Base-by-base conservation (phyloP, 2,888 invertebrate species). In the Platycheirus albimanus region DNA sequence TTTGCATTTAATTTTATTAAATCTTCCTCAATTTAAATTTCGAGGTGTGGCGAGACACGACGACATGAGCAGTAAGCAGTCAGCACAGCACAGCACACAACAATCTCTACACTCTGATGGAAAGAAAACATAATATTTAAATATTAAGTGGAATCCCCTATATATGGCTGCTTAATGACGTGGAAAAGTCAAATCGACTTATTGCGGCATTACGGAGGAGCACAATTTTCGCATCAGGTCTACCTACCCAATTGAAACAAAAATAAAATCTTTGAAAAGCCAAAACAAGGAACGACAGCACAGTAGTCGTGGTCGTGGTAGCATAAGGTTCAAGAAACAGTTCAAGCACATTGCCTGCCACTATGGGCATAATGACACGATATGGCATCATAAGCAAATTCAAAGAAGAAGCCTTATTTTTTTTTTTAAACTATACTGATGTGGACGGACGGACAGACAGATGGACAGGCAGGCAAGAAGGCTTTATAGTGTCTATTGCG, bases 111-210 rank as follows among this genome's bases (percentile, higher is more conserved):
- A 20, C 28, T 15, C n/a, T 51, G 15, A 4, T 24, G 13, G n/a
- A 38, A 38, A n/a, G 30, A n/a, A 36, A 7, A 43, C 24, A 61
- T 41, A 63, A 51, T 69, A 54, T 41, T 51, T 33, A 5, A 15
- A 69, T 56, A 58, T 43, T 66, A 47, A 36, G 43, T 64, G 56
- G 69, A 58, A 58, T 70, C 43, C 61, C 52, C 70, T 64, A 76
- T 81, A 76, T 81, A 76, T 47, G 76, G 70, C 30, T 54, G 80
- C 64, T 61, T 71, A 81, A 76, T 81, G 80, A 71, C 33, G 70
- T 81, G 80, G 76, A 81, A 81, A 76, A 61, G 64, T 33, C 45
- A 76, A 76, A 75, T 70, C 49, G 58, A 61, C 66, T 66, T 81
- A 80, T 70, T 80, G n/a, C n/a, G 80, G 45, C 30, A 69, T 63